Conservation (phyloP, 2,113 vertebrate species). For the Anolis sagrei region DNA sequence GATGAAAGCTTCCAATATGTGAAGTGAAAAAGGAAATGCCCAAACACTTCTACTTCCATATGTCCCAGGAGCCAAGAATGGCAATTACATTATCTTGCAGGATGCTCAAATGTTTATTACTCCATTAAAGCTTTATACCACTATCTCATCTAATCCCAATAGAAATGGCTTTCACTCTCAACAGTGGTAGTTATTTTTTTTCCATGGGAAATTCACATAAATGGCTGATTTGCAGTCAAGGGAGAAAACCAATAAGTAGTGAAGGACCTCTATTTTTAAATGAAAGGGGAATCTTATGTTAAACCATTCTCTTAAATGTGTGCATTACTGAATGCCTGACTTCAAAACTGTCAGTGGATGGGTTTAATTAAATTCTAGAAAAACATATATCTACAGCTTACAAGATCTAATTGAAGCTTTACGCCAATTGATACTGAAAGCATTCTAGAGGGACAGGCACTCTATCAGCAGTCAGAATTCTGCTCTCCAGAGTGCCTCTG, state of each 20-base stretch:
- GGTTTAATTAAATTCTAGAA: constrained; percentile 47
- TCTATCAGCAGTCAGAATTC: not conserved
- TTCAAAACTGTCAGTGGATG: constrained; percentile 42
- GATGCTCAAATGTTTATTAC: constrained; percentile 64
- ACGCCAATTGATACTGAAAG: constrained; percentile 30
- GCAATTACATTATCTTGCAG: constrained; percentile 56
- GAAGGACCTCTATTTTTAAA: constrained; percentile 52
- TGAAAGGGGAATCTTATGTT: constrained; percentile 42
- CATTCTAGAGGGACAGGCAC: constrained; percentile 16
- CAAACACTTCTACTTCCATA: constrained; percentile 57
- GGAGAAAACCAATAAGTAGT: constrained; percentile 60
- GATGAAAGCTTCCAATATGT: constrained; percentile 39
- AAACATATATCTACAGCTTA: not conserved
- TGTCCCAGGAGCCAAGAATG: constrained; percentile 53
- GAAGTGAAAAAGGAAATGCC: constrained; percentile 50
- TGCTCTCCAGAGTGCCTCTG: not conserved
- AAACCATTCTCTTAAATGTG: constrained; percentile 54
- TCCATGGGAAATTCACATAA: constrained; percentile 50
- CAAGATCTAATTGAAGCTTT: constrained; percentile 29
- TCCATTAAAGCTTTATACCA: constrained; percentile 57
- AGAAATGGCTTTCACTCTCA: constrained; percentile 62
- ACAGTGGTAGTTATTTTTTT: constrained; percentile 58
- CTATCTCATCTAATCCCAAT: constrained; percentile 64
- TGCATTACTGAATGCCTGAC: constrained; percentile 50
- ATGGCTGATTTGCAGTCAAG: constrained; percentile 53